A percentile compares a stretch with the other conserved stretches of the same genome.
Evolutionary conservation across 2,797 vertebrate species (phyloP).

Genomic region (Natrix natrix): DNA sequence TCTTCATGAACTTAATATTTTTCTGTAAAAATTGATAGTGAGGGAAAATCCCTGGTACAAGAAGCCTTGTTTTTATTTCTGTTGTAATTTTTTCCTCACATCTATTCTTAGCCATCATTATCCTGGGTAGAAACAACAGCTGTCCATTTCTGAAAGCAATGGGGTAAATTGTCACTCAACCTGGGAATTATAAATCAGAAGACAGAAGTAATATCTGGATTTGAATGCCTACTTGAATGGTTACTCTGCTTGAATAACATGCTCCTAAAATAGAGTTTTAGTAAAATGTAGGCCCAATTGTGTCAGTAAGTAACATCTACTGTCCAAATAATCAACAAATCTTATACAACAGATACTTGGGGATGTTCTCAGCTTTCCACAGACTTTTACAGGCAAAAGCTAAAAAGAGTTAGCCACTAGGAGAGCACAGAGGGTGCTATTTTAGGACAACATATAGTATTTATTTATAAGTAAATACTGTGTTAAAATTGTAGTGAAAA

Average conservation of each 20-base stretch:
- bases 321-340: background rate
- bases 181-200: background rate
- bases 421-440: background rate
- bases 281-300: slow-evolving; percentile 32
- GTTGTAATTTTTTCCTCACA: background rate
- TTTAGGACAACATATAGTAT: background rate
- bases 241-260: slow-evolving; percentile 30
- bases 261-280: slow-evolving; percentile 27
- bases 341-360: background rate
- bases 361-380: background rate
- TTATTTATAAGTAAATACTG: background rate
- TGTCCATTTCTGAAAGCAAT: background rate
- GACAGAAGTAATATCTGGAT: background rate
- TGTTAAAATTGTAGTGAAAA: background rate
- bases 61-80: background rate
- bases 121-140: background rate
- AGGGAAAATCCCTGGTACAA: background rate
- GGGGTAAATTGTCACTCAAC: too few relatives aligned
- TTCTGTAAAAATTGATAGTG: background rate
- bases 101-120: background rate
- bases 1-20: background rate
- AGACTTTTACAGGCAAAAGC: background rate
- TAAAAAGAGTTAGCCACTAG: background rate
- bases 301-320: background rate
- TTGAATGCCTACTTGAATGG: background rate